These are phyloP conservation scores for Sclerodermus sp. DNA, from an alignment of 2,888 invertebrate genomes.

Conservation along the genomic window DNA sequence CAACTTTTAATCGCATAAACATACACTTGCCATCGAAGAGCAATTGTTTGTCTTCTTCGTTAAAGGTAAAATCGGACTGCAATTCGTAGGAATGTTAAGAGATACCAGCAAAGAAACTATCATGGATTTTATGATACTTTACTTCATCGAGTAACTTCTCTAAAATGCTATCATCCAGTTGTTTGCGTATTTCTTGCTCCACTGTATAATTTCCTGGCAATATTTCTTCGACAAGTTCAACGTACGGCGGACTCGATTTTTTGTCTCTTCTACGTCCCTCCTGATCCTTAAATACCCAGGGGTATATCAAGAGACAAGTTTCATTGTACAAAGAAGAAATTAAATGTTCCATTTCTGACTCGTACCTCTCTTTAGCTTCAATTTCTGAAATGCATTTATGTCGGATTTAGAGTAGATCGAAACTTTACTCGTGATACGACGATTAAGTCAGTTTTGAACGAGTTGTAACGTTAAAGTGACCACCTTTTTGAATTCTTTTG, in stretches of 20 bases:
- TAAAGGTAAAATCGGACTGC: constrained; percentile 41
- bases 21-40: constrained; percentile 47
- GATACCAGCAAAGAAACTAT: not conserved
- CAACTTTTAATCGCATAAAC: constrained; percentile 43
- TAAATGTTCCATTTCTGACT: constrained; percentile 47
- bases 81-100: not conserved
- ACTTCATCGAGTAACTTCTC: constrained; percentile 44
- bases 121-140: not conserved
- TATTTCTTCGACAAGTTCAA: constrained; percentile 46
- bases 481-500: constrained; percentile 47
- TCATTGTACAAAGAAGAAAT: constrained; percentile 38
- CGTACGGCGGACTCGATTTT: constrained; percentile 45
- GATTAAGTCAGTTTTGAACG: not conserved
- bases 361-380: constrained; percentile 44
- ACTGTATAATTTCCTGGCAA: constrained; percentile 39
- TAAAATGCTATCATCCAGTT: constrained; percentile 40
- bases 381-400: constrained; percentile 38
- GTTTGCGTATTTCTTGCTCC: constrained; percentile 45
- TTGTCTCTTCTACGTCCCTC: constrained; percentile 51
- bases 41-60: constrained; percentile 36
- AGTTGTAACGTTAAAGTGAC: not conserved
- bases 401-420: too few species aligned
- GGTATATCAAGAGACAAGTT: constrained; percentile 48
- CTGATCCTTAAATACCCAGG: constrained; percentile 53
- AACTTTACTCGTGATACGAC: too few species aligned